A percentile compares a stretch with the other conserved stretches of the same genome.
Evolutionary conservation across 1,140 invertebrate genomes (phyloP).

Genomic region (Melitaea cinxia): DNA sequence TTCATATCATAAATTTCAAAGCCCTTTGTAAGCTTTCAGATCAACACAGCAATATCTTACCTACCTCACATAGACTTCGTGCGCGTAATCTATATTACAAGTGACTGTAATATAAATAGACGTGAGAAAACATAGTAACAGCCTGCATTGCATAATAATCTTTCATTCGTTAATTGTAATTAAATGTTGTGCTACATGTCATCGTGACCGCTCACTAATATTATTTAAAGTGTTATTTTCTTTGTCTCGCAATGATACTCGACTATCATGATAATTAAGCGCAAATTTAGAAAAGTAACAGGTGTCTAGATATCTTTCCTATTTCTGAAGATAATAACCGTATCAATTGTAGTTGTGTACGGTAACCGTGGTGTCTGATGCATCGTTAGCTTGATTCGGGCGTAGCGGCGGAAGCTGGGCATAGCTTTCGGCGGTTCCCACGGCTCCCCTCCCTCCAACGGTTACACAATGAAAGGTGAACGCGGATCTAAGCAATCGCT

Average conservation of each 20-base stretch:
- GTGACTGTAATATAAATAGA: constrained; percentile 4
- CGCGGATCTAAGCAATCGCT: constrained; percentile 80
- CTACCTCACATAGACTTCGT: constrained; percentile 8
- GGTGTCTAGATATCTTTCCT: constrained; percentile 59
- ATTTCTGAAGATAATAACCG: constrained; percentile 66
- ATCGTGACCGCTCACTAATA: background rate
- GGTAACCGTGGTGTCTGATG: constrained; percentile 61
- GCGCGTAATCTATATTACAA: constrained; percentile 2
- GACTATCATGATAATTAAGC: background rate
- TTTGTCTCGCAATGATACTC: too few species aligned
- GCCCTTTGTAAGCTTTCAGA: constrained; percentile 63
- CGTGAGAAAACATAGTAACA: constrained; percentile 6
- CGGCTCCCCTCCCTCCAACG: constrained; percentile 55
- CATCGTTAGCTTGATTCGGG: constrained; percentile 74
- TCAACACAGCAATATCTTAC: constrained; percentile 37
- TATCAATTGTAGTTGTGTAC: constrained; percentile 63
- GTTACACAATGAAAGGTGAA: constrained; percentile 80
- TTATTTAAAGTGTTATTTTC: background rate
- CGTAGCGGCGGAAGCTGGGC: constrained; percentile 74
- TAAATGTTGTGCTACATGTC: background rate
- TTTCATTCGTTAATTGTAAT: constrained; percentile 2
- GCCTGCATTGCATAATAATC: constrained; percentile 1
- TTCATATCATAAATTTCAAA: constrained; percentile 74
- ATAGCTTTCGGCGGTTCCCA: constrained; percentile 80
- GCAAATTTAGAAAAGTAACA: constrained; percentile 20